Base-by-base conservation (phyloP, 2,113 vertebrate genomes). In the Callipepla californica region DNA sequence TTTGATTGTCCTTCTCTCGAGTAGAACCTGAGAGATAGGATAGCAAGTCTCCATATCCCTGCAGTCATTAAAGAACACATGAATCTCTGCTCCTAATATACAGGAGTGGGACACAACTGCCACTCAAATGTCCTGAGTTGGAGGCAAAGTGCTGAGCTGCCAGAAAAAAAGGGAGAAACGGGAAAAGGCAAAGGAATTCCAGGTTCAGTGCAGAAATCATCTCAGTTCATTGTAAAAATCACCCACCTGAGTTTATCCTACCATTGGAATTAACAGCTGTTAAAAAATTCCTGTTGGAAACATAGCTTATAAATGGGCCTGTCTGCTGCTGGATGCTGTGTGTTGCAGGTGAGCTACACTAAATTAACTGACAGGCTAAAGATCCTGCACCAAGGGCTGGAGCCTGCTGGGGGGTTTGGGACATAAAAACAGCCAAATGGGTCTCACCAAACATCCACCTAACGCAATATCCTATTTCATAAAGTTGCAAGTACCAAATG, bases 391-490 rank as follows among this genome's bases (percentile, higher is more conserved):
- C 63, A 61, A 69, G 20, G 1, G 32, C 7, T 28, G 13, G 50
- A 62, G 5, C 28, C 78, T 69, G 7, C 2, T 50, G 63, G 53
- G 53, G 85, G 72, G 20, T 87, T 95, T 51, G 44, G 50, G 58
- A 62, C 22, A 26, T 38, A 68, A 91, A 91, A 55, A 1, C 82
- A 76, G 55, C 6, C 6, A 82, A 87, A 65, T 0, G 20, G 66
- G 28, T 79, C 82, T 47, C 75, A 77, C 75, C 67, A 88, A 80
- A 53, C 40, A 78, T 73, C 63, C 47, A 42, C 67, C 85, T 94
- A 58, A 62, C 88, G 5, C 88, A 87, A 69, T 87, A 94, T 96
- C 90, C 59, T 53, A n/a, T 96, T 96, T 94, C 95, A 77, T 73
- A 68, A 65, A 65, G 67, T 30, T 83, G 53, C 22, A 73, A 90